Percentiles rank a stretch among this genome's conserved stretches.
These are phyloP conservation scores for Chamaetylas fuelleborni DNA, from an alignment of 2,113 vertebrate genomes.

Conservation along the genomic window DNA sequence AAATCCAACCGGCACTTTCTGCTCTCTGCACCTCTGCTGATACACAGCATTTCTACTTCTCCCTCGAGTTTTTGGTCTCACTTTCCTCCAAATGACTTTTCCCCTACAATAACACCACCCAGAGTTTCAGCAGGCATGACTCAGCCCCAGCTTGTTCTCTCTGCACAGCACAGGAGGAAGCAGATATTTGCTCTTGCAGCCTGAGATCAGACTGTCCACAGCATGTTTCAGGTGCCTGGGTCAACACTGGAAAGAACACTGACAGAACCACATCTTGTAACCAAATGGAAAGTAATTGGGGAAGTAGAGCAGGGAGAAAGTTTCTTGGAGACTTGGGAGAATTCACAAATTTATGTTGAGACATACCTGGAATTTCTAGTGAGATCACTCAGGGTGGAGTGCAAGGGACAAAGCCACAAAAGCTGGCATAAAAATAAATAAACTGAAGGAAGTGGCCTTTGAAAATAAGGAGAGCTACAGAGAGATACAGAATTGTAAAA, in stretches of 20 bases:
- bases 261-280: not conserved
- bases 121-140: not conserved
- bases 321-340: not conserved
- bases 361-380: slow-evolving; percentile 29
- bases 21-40: not conserved
- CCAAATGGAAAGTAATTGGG: not conserved
- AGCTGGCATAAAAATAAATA: not conserved
- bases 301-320: not conserved
- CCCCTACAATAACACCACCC: not conserved
- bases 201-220: not conserved
- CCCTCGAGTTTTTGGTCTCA: not conserved
- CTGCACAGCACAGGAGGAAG: not conserved
- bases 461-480: not conserved
- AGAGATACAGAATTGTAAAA: not conserved
- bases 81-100: not conserved
- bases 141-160: not conserved
- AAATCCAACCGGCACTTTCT: not conserved
- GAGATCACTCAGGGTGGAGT: not conserved
- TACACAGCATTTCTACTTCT: not conserved
- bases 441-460: not conserved
- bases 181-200: not conserved
- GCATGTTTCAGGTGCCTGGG: not conserved
- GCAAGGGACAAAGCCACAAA: not conserved
- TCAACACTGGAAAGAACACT: not conserved
- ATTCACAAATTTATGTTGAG: not conserved